Percentiles rank a stretch among this genome's conserved stretches.
phyloP scores from a whole-genome alignment of 2,888 invertebrate species.

The Conus canariensis region DNA sequence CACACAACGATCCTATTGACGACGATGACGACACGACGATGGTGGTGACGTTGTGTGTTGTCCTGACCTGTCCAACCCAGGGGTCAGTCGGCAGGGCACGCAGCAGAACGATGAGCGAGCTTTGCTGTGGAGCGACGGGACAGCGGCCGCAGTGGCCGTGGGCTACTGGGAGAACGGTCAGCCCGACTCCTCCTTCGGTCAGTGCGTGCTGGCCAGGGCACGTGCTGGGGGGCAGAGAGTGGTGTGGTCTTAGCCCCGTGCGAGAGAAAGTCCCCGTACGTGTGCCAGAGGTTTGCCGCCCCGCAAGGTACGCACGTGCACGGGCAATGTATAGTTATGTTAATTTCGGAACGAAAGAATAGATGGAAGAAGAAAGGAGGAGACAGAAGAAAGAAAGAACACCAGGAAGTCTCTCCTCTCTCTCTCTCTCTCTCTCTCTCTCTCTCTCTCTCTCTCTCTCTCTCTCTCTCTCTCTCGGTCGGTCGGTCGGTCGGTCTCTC shows the following conservation, averaged over 20 bases:
- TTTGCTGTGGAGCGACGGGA: constrained; percentile 44
- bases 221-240: neutral
- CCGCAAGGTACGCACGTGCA: constrained; percentile 54
- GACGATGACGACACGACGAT: neutral
- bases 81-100: constrained; percentile 43
- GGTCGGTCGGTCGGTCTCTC: too few relatives aligned
- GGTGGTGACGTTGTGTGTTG: neutral
- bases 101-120: constrained; percentile 39
- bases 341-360: too few relatives aligned
- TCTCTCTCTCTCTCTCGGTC: too few relatives aligned
- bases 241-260: constrained; percentile 61
- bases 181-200: constrained; percentile 52
- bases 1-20: neutral
- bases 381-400: too few relatives aligned
- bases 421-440: too few relatives aligned
- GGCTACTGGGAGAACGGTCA: constrained; percentile 56
- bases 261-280: constrained; percentile 56
- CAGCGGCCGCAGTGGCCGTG: constrained; percentile 45
- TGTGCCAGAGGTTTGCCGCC: constrained; percentile 65
- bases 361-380: too few relatives aligned
- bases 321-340: neutral
- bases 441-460: too few relatives aligned
- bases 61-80: constrained; percentile 22
- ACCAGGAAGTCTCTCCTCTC: too few relatives aligned
- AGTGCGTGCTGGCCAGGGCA: constrained; percentile 50